Evolutionary conservation across 2,113 vertebrate genomes (phyloP).

Genomic region (Odontophorus gujanensis): DNA sequence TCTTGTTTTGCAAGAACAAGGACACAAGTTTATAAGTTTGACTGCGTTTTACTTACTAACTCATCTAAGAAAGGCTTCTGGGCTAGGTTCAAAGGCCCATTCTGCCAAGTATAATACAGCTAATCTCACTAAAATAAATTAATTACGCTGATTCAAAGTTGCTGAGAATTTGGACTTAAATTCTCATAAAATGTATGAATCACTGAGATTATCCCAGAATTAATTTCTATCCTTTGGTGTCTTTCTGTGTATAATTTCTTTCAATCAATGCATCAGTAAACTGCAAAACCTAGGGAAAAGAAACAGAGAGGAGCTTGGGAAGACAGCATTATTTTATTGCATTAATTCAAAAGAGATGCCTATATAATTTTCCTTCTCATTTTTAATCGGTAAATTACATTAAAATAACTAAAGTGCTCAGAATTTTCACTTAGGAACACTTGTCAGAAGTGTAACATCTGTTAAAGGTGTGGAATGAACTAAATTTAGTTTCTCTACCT

Average conservation of each 20-base stretch:
- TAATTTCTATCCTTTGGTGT: not conserved
- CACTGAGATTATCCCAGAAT: not conserved
- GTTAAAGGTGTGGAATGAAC: not conserved
- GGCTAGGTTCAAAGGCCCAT: not conserved
- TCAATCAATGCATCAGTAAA: not conserved
- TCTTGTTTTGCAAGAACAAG: not conserved
- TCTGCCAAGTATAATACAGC: not conserved
- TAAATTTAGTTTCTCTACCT: not conserved
- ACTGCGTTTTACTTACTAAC: not conserved
- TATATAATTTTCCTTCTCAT: not conserved
- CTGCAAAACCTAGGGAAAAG: not conserved
- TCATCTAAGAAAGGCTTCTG: not conserved
- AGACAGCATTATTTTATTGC: not conserved
- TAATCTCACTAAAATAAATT: not conserved
- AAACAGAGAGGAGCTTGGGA: not conserved
- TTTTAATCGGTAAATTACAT: not conserved
- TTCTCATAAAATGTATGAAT: not conserved
- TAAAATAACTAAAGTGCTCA: constrained; percentile 19
- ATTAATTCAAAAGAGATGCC: not conserved
- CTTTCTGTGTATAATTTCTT: not conserved
- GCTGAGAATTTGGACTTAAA: not conserved
- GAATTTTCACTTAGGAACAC: not conserved
- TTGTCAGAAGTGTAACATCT: not conserved
- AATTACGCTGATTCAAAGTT: not conserved
- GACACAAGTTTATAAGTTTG: not conserved